phyloP scores from a whole-genome alignment of 2,888 invertebrate species.

The Mantis religiosa region DNA sequence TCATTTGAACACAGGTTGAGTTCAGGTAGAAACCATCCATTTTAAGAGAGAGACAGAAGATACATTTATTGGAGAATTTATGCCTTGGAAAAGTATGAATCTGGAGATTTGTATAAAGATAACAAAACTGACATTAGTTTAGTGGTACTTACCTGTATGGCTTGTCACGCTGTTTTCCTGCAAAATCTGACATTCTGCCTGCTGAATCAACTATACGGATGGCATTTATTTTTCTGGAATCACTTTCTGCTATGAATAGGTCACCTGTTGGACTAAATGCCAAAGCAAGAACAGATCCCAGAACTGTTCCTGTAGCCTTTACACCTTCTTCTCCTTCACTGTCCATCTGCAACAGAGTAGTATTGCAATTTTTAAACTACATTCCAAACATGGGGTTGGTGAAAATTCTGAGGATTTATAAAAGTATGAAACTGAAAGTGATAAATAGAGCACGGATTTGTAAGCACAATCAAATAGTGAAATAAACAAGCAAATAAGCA shows the following conservation, averaged over 20 bases:
- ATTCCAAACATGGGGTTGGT: not conserved
- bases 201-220: constrained; percentile 83
- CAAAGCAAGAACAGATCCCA: constrained; percentile 84
- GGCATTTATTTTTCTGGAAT: constrained; percentile 78
- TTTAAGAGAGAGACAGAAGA: too few species aligned
- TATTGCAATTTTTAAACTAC: not conserved
- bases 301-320: constrained; percentile 52
- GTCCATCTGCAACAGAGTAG: constrained; percentile 1
- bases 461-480: too few species aligned
- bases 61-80: too few species aligned
- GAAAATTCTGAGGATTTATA: not conserved
- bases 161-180: constrained; percentile 70
- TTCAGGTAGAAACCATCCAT: too few species aligned
- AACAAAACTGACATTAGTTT: too few species aligned
- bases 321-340: constrained; percentile 37
- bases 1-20: too few species aligned
- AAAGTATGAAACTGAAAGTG: too few species aligned
- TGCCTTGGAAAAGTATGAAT: too few species aligned
- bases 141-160: constrained; percentile 10
- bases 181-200: constrained; percentile 86
- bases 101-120: too few species aligned
- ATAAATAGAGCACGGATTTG: too few species aligned
- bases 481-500: too few species aligned
- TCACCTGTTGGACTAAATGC: constrained; percentile 89
- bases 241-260: constrained; percentile 89